Evolutionary conservation across 2,113 vertebrate species (phyloP).

Genomic region (Mesocricetus auratus): DNA sequence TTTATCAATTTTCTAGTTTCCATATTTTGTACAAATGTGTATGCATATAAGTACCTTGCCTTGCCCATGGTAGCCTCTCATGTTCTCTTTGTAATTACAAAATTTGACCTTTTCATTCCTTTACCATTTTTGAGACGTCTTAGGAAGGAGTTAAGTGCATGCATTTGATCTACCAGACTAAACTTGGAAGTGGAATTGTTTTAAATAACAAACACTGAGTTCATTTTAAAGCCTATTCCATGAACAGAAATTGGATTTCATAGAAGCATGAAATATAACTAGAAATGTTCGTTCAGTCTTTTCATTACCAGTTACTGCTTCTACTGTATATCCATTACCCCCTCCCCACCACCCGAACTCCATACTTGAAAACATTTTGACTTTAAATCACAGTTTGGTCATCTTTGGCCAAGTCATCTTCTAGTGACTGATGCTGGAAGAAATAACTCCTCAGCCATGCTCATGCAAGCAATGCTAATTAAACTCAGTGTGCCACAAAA

Average conservation of each 20-base stretch:
- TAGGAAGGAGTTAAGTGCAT: slow-evolving; percentile 16
- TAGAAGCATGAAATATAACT: slow-evolving; percentile 60
- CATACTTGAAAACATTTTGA: slow-evolving; percentile 35
- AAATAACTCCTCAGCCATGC: neutral
- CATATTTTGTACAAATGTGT: neutral
- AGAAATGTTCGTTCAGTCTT: slow-evolving; percentile 40
- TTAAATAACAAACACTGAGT: slow-evolving; percentile 66
- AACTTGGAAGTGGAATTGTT: slow-evolving; percentile 35
- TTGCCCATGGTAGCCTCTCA: neutral
- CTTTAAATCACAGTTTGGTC: slow-evolving; percentile 44
- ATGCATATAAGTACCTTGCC: neutral
- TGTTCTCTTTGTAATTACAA: slow-evolving; percentile 19
- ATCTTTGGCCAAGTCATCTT: slow-evolving; percentile 29
- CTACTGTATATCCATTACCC: neutral
- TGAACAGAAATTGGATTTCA: slow-evolving; percentile 64
- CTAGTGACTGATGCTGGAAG: neutral
- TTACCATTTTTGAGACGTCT: neutral
- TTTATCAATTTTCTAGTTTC: slow-evolving; percentile 43
- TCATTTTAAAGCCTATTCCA: slow-evolving; percentile 57
- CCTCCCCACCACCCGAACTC: neutral
- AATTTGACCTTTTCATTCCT: slow-evolving; percentile 55
- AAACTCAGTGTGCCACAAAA: neutral
- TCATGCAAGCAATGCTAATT: neutral
- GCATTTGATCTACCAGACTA: slow-evolving; percentile 29
- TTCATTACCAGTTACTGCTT: neutral